A percentile compares a stretch with the other conserved stretches of the same genome.
Evolutionary conservation across 1,140 invertebrate species (phyloP).

Genomic region (Triops longicaudatus): DNA sequence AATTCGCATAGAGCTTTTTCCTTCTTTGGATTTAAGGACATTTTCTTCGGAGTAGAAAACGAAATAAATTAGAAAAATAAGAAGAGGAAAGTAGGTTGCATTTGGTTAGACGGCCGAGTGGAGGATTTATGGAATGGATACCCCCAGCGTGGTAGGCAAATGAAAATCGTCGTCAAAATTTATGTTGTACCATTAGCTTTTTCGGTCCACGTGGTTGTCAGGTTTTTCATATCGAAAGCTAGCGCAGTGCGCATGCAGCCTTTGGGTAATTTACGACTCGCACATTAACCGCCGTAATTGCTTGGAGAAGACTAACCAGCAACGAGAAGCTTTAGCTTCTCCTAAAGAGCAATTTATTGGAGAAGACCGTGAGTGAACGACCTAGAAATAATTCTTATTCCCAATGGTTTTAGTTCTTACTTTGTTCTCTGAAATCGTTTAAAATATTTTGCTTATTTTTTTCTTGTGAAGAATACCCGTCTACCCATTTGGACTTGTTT

Average conservation of each 20-base stretch:
- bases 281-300: slow-evolving; percentile 14
- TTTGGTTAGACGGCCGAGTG: background rate
- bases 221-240: slow-evolving; percentile 15
- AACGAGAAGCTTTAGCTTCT: slow-evolving; percentile 1
- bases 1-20: too few species aligned
- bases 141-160: slow-evolving; percentile 13
- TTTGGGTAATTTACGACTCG: slow-evolving; percentile 15
- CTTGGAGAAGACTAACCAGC: background rate
- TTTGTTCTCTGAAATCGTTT: background rate
- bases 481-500: background rate
- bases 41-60: background rate
- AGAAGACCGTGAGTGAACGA: background rate
- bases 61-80: background rate
- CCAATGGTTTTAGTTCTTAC: background rate
- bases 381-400: background rate
- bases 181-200: slow-evolving; percentile 13
- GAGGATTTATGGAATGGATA: slow-evolving; percentile 11
- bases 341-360: slow-evolving; percentile 1
- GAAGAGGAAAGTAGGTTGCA: background rate
- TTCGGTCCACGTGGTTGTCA: slow-evolving; percentile 14
- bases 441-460: background rate
- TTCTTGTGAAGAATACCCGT: background rate
- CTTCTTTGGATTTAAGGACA: background rate
- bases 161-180: slow-evolving; percentile 15
- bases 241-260: slow-evolving; percentile 8